phyloP scores from a whole-genome alignment of 2,888 invertebrate genomes.

The Heliothis peltigera region DNA sequence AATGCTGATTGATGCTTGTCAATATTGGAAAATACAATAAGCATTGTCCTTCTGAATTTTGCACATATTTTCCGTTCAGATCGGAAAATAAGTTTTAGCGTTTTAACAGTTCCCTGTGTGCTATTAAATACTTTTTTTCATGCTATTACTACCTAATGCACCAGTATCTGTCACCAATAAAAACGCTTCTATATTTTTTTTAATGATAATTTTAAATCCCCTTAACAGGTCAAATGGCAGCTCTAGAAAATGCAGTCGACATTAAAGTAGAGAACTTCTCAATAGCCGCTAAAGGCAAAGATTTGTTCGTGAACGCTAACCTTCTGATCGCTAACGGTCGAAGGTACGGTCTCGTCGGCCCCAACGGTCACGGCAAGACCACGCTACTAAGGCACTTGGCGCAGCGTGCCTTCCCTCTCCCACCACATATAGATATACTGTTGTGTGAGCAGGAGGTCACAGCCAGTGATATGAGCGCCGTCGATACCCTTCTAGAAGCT shows the following conservation, averaged over 20 bases:
- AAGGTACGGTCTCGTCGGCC: slow-evolving; percentile 99
- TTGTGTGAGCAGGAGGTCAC: slow-evolving; percentile 99
- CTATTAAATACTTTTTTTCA: too few species aligned
- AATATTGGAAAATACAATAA: too few species aligned
- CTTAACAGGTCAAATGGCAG: slow-evolving; percentile 92
- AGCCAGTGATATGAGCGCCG: slow-evolving; percentile 97
- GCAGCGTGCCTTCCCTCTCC: slow-evolving; percentile 96
- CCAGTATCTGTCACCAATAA: neutral
- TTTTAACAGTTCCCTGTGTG: too few species aligned
- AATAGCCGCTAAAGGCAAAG: slow-evolving; percentile 99
- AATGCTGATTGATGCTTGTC: too few species aligned
- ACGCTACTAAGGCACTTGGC: slow-evolving; percentile 98
- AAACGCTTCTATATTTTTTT: neutral
- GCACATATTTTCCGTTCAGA: too few species aligned
- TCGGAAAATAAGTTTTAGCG: neutral
- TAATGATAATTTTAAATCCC: neutral
- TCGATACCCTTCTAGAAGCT: slow-evolving; percentile 97
- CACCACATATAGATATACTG: slow-evolving; percentile 98
- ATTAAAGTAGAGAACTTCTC: slow-evolving; percentile 99
- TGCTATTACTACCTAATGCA: too few species aligned
- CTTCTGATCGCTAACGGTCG: slow-evolving; percentile 97
- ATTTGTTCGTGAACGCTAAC: slow-evolving; percentile 98
- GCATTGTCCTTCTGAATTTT: too few species aligned
- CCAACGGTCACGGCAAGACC: slow-evolving; percentile 99
- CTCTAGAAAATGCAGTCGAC: slow-evolving; percentile 97